A percentile compares a stretch with the other conserved stretches of the same genome.
Evolutionary conservation across 64 coral and sea anemone genomes (phyloP).

Genomic region (Pocillopora damicornis): DNA sequence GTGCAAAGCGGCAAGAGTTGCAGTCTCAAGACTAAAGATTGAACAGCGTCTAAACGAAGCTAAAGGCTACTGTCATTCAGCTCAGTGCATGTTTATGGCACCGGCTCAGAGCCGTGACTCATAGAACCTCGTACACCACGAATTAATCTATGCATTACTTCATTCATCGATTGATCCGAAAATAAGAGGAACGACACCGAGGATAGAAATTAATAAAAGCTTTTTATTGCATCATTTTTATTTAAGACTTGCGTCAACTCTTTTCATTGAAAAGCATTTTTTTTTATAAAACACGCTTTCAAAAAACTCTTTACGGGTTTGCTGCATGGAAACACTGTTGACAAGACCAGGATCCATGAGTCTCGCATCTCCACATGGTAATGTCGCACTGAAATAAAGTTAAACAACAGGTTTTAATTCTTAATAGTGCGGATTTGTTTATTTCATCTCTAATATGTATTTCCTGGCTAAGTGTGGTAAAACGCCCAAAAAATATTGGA

Average conservation of each 20-base stretch:
- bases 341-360: constrained; percentile 13
- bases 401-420: neutral
- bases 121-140: too few species aligned
- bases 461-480: too few species aligned
- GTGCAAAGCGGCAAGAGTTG: too few species aligned
- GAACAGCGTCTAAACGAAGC: too few species aligned
- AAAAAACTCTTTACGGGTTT: neutral
- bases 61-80: neutral
- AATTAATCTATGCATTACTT: neutral
- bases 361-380: constrained; percentile 3
- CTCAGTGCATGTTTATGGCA: neutral
- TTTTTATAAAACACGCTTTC: neutral
- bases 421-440: neutral
- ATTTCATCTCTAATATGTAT: too few species aligned
- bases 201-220: neutral
- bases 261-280: neutral
- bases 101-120: too few species aligned
- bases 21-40: too few species aligned
- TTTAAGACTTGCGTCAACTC: neutral
- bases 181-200: neutral
- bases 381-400: constrained; percentile 9
- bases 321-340: constrained; percentile 15
- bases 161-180: neutral
- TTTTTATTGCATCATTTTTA: neutral
- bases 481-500: too few species aligned